These are phyloP conservation scores for Epinotia nisella DNA, from an alignment of 2,888 invertebrate species.

Conservation along the genomic window DNA sequence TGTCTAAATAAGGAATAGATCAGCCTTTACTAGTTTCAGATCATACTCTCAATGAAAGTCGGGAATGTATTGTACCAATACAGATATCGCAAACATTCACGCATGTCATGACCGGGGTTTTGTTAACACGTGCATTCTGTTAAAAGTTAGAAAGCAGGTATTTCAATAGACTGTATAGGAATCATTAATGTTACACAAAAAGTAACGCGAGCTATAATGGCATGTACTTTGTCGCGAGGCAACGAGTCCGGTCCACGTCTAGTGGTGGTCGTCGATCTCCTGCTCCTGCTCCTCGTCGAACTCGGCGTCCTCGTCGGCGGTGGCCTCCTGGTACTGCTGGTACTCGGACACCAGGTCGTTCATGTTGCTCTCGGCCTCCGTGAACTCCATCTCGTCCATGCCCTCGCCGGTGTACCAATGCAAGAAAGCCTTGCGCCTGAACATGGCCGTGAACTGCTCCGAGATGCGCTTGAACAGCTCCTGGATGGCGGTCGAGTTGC, in stretches of 20 bases:
- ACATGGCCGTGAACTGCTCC: slow-evolving; percentile 97
- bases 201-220: slow-evolving; percentile 79
- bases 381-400: slow-evolving; percentile 97
- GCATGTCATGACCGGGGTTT: slow-evolving; percentile 66
- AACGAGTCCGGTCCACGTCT: slow-evolving; percentile 52
- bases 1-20: slow-evolving; percentile 62
- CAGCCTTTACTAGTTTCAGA: slow-evolving; percentile 78
- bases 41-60: slow-evolving; percentile 70
- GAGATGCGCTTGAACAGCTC: slow-evolving; percentile 96
- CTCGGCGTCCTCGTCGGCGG: slow-evolving; percentile 92
- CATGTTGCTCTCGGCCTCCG: slow-evolving; percentile 98
- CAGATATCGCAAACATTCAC: slow-evolving; percentile 65
- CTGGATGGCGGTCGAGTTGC: slow-evolving; percentile 96
- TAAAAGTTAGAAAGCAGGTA: slow-evolving; percentile 82
- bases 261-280: slow-evolving; percentile 86
- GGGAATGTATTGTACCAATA: slow-evolving; percentile 71
- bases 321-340: slow-evolving; percentile 96
- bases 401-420: slow-evolving; percentile 98
- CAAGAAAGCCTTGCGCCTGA: slow-evolving; percentile 98
- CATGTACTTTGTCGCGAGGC: slow-evolving; percentile 67
- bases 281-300: slow-evolving; percentile 91
- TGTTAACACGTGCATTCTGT: slow-evolving; percentile 80
- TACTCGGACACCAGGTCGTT: slow-evolving; percentile 96
- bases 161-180: slow-evolving; percentile 74
- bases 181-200: slow-evolving; percentile 78